Percentiles rank a stretch among this genome's conserved stretches.
Evolutionary conservation across 2,888 invertebrate genomes (phyloP).

Genomic region (Callosobruchus maculatus): DNA sequence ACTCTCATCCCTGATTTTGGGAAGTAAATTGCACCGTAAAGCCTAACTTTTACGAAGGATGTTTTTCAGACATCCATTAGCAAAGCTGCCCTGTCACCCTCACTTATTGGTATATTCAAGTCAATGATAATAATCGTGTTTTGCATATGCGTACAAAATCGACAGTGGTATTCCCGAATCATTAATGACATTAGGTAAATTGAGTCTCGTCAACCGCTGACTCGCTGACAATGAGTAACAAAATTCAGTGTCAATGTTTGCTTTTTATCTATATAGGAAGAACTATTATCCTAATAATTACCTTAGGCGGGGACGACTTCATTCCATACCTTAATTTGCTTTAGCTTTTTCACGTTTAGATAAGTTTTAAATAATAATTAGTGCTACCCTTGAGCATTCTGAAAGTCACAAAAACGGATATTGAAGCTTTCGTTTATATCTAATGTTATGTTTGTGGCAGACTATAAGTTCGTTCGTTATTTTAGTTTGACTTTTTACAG

Average conservation of each 20-base stretch:
- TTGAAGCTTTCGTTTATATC: too few relatives aligned
- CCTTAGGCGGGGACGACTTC: not conserved
- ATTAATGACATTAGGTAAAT: not conserved
- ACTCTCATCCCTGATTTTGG: too few relatives aligned
- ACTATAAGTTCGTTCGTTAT: too few relatives aligned
- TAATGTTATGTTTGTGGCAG: too few relatives aligned
- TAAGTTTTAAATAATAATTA: not conserved
- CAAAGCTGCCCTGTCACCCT: not conserved
- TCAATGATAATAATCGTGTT: too few relatives aligned
- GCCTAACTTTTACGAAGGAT: too few relatives aligned
- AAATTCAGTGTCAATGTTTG: not conserved
- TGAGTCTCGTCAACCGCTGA: not conserved
- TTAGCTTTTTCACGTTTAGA: not conserved
- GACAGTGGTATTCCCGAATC: not conserved
- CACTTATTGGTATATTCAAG: not conserved
- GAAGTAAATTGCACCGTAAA: too few relatives aligned
- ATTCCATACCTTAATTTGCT: not conserved
- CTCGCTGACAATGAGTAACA: not conserved
- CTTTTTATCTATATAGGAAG: not conserved
- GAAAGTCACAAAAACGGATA: not conserved
- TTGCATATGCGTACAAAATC: not conserved
- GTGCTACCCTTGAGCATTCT: not conserved
- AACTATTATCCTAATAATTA: not conserved
- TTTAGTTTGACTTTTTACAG: too few relatives aligned
- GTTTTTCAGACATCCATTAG: too few relatives aligned